Evolutionary conservation across 1,140 invertebrate genomes (phyloP), one percentile per base, ranked within the genome.

Genomic region (Leucophenga varia): DNA sequence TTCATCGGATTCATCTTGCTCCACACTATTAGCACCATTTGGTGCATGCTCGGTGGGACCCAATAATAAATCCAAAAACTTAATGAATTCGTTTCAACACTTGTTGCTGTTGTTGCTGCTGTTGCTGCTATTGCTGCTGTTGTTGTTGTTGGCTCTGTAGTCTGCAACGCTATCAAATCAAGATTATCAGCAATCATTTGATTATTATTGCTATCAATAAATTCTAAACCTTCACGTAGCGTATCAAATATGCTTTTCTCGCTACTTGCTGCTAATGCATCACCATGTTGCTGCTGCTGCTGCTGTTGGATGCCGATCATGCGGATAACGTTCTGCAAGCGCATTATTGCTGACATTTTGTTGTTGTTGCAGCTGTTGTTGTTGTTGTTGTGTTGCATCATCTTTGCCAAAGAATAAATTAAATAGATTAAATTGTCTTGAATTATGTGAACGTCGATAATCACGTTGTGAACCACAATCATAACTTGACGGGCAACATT

Each of bases 401-500:
- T 72, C 64, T 39, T 72, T 72, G 41, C 72, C 72, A 31, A 75
- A 75, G 3, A 75, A 46, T 17, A 72, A 43, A 20, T 63, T 73
- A 14, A 74, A 73, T 0, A 75, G 54, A 51, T 75, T 74, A n/a
- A 75, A 74, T 45, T 75, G 73, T 5, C 64, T 28, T 1, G 61
- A 71, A 20, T 59, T 64, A 39, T 72, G 59, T 3, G 54, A 58
- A 5, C 59, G 44, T 0, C 59, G 35, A 28, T 58, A 60, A 18
- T 72, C 59, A 19, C 63, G 36, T 52, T 69, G 83, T 79, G 81
- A 78, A 82, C 84, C 83, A 59, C 89, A 91, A 55, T 89, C 85
- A 61, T 92, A 93, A 58, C 87, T 88, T 31, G 86, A 85, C 16
- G 90, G 88, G 71, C 90, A 93, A 71, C 90, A 93, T 63, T 91